These are phyloP conservation scores for Cephus sareptanus DNA, from an alignment of 2,888 invertebrate genomes.

Conservation along the genomic window DNA sequence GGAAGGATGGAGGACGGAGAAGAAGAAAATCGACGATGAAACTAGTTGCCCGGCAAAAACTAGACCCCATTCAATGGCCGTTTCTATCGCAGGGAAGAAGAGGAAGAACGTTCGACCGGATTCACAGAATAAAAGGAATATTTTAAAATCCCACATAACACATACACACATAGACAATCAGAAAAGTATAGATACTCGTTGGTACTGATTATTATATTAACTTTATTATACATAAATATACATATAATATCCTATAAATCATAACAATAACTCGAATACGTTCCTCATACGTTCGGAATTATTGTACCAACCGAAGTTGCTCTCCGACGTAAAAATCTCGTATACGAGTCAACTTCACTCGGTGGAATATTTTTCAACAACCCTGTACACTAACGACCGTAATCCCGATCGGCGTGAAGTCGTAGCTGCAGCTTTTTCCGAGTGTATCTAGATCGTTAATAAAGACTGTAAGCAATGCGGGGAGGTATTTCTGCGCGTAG, in stretches of 20 bases:
- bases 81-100: slow-evolving; percentile 27
- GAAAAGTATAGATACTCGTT: not conserved
- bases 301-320: too few species aligned
- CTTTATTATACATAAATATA: not conserved
- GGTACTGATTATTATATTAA: not conserved
- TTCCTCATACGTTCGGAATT: too few species aligned
- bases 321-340: not conserved
- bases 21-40: slow-evolving; percentile 48
- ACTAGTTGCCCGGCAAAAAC: slow-evolving; percentile 55
- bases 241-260: too few species aligned
- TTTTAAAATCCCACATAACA: not conserved
- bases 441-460: not conserved
- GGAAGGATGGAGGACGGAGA: not conserved
- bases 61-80: slow-evolving; percentile 56
- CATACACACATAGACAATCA: not conserved
- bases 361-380: not conserved
- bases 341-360: not conserved
- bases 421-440: not conserved
- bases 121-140: not conserved
- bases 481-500: not conserved
- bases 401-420: not conserved
- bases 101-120: not conserved
- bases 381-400: not conserved
- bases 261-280: too few species aligned
- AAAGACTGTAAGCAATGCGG: not conserved